phyloP scores from a whole-genome alignment of 2,888 invertebrate species.

The Conchocele bisecta region DNA sequence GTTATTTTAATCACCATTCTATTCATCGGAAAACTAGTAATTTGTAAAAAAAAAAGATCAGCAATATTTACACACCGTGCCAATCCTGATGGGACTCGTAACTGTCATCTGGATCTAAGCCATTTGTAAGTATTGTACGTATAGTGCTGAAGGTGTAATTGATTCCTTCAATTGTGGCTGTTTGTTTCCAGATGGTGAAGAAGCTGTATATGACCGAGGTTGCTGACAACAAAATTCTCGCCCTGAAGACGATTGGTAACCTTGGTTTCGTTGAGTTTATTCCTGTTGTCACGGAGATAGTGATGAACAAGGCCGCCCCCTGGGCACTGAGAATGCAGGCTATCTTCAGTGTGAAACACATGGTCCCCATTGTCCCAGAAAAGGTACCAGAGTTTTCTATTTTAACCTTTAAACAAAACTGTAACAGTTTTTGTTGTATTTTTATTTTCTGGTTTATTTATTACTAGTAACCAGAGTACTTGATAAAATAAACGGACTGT shows the following conservation, averaged over 20 bases:
- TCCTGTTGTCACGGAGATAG: conserved; percentile 67
- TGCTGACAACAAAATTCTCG: conserved; percentile 63
- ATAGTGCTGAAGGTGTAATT: too few relatives aligned
- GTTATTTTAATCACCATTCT: too few relatives aligned
- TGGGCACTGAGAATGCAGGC: conserved; percentile 72
- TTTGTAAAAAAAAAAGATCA: too few relatives aligned
- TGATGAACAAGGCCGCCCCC: conserved; percentile 56
- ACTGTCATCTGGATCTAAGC: too few relatives aligned
- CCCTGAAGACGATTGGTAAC: conserved; percentile 80
- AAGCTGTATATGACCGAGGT: conserved; percentile 31
- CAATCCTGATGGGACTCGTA: neutral
- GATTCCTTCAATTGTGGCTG: neutral
- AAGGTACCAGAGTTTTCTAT: neutral
- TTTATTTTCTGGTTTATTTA: too few relatives aligned
- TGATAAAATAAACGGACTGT: too few relatives aligned
- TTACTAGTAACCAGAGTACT: too few relatives aligned
- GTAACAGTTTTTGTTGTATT: too few relatives aligned
- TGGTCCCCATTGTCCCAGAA: conserved; percentile 48
- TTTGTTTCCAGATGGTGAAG: conserved; percentile 47
- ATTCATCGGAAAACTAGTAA: too few relatives aligned
- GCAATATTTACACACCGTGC: neutral
- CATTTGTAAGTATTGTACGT: too few relatives aligned
- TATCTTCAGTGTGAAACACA: conserved; percentile 75
- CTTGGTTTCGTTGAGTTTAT: conserved; percentile 76
- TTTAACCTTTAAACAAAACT: too few relatives aligned